A percentile compares a stretch with the other conserved stretches of the same genome.
Evolutionary conservation across 2,797 vertebrate genomes (phyloP).

Genomic region (Nothura maculosa): DNA sequence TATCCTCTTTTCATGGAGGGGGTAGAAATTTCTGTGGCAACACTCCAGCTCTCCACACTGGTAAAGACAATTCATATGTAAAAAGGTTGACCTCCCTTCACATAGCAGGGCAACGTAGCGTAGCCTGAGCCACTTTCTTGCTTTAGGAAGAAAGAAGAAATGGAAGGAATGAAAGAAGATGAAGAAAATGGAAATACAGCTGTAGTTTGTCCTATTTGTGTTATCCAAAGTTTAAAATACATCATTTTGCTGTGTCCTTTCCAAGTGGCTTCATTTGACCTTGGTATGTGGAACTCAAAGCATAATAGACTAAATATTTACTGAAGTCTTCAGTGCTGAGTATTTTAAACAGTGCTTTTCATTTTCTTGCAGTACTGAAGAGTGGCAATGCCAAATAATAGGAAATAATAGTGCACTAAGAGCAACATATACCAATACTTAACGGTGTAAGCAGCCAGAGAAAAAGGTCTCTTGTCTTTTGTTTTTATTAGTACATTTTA

Average conservation of each 20-base stretch:
- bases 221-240: slow-evolving; percentile 29
- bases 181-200: slow-evolving; percentile 1
- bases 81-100: neutral
- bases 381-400: neutral
- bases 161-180: neutral
- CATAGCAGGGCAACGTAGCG: slow-evolving; percentile 11
- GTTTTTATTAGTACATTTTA: neutral
- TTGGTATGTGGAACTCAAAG: neutral
- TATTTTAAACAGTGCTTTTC: slow-evolving; percentile 24
- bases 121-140: neutral
- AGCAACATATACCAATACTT: neutral
- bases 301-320: slow-evolving; percentile 78
- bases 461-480: neutral
- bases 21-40: neutral
- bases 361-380: neutral
- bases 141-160: slow-evolving; percentile 14
- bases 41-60: neutral
- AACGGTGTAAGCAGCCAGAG: neutral
- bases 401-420: fast-evolving
- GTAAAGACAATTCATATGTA: neutral
- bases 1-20: neutral
- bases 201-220: neutral
- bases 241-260: slow-evolving; percentile 22
- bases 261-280: slow-evolving; percentile 34
- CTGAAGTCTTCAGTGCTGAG: slow-evolving; percentile 47